phyloP scores from a whole-genome alignment of 2,113 vertebrate species.

The Haemorhous mexicanus region DNA sequence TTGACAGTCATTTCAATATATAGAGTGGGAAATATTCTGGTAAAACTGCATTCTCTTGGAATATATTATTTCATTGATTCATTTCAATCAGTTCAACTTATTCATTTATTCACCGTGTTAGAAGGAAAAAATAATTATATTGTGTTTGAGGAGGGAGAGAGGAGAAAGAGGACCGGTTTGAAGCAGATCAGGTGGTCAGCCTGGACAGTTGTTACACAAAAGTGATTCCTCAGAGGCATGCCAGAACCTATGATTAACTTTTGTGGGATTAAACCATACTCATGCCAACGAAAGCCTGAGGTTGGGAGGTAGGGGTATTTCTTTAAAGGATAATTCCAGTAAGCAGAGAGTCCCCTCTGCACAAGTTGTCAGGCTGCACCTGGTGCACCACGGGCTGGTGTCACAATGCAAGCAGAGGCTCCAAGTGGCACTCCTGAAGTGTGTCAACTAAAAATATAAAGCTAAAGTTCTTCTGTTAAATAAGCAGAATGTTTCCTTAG shows the following conservation, averaged over 20 bases:
- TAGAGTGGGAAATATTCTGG: neutral
- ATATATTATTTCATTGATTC: neutral
- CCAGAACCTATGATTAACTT: neutral
- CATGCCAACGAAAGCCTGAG: neutral
- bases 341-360: neutral
- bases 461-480: slow-evolving; percentile 39
- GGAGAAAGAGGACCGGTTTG: neutral
- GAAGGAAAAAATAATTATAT: neutral
- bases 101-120: neutral
- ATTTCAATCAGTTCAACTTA: neutral
- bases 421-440: neutral
- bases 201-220: neutral
- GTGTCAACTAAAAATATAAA: neutral
- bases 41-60: neutral
- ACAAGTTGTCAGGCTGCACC: neutral
- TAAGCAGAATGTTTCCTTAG: slow-evolving; percentile 1
- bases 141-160: neutral
- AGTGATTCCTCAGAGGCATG: neutral
- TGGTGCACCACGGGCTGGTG: neutral
- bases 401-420: neutral
- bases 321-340: neutral
- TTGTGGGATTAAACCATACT: neutral
- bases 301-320: neutral
- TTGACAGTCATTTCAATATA: neutral
- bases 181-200: neutral